Evolutionary conservation across 2,888 invertebrate species (phyloP), one percentile per base, ranked within the genome.

Genomic region (Antheraea assamensis): DNA sequence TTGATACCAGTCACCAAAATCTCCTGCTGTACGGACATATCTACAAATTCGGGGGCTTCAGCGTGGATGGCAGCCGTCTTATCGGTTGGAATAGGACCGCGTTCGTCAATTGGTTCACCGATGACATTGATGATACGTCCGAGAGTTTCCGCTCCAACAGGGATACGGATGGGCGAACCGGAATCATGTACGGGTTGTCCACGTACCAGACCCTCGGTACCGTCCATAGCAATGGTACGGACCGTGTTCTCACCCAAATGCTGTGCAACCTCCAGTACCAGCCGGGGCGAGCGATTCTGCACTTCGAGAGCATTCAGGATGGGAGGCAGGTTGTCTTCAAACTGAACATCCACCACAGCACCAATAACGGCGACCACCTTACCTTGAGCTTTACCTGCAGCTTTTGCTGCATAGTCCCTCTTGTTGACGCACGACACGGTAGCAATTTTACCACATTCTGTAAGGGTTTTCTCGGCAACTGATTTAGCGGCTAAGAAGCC

Each of bases 301-400:
- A 99, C 99, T 92, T 99, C 99, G 84, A 99, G 95, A 74, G 99
- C 98, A 95, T 99, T 99, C 77, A 99, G 96, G 91, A 99, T 99
- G 73, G 98, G 97, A 74, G 99, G 99, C 73, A 99, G 96, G 74
- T 96, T 96, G 81, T 98, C 98, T 76, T 99, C 98, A 88, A 99
- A 99, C 90, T 99, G 98, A 17, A 99, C 99, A 90, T 99, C 99
- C 74, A 99, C 99, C 64, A 99, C 99, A 89, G 99, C 99, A 96
- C 99, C 99, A 90, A 99, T 99, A 76, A 99, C 99, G 73, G 99
- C 98, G 66, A 98, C 98, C 79, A 99, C 96, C 90, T 95, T 96
- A 83, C 98, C 97, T 84, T 95, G 89, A 15, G 77, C 89, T 78
- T 86, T 85, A 72, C 81, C 87, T 78, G 86, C 77, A 72, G 88